A percentile compares a stretch with the other conserved stretches of the same genome.
These are phyloP conservation scores for Pteropus rufus DNA, from an alignment of 2,797 vertebrate genomes.

Conservation along the genomic window DNA sequence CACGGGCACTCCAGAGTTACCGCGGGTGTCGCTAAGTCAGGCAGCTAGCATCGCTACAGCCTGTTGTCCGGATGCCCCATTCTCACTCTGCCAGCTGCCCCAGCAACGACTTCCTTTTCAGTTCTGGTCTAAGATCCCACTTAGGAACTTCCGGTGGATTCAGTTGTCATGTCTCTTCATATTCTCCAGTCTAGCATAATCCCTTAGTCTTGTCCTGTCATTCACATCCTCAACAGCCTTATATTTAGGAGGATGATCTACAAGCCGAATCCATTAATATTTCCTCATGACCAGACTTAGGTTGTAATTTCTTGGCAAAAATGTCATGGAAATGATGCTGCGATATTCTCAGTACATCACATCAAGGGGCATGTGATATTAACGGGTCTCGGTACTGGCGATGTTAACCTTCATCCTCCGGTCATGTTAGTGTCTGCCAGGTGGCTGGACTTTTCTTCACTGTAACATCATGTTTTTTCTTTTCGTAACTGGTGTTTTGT, in stretches of 20 bases:
- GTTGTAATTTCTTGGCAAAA: neutral
- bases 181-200: neutral
- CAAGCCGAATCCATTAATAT: neutral
- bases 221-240: neutral
- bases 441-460: neutral
- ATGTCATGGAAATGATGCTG: neutral
- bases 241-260: neutral
- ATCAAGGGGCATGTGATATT: neutral
- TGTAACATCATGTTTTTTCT: neutral
- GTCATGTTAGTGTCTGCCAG: neutral
- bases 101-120: neutral
- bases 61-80: neutral
- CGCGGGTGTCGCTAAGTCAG: neutral
- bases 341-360: neutral
- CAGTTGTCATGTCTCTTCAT: neutral
- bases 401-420: neutral
- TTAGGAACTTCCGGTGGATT: fast-evolving
- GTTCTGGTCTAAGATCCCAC: neutral
- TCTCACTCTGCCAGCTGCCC: neutral
- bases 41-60: neutral
- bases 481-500: constrained; percentile 10
- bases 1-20: neutral
- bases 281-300: neutral
- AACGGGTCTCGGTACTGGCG: neutral
- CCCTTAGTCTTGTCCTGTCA: neutral